Evolutionary conservation across 1,140 invertebrate species (phyloP).

Genomic region (Akabosia matsudoensis): DNA sequence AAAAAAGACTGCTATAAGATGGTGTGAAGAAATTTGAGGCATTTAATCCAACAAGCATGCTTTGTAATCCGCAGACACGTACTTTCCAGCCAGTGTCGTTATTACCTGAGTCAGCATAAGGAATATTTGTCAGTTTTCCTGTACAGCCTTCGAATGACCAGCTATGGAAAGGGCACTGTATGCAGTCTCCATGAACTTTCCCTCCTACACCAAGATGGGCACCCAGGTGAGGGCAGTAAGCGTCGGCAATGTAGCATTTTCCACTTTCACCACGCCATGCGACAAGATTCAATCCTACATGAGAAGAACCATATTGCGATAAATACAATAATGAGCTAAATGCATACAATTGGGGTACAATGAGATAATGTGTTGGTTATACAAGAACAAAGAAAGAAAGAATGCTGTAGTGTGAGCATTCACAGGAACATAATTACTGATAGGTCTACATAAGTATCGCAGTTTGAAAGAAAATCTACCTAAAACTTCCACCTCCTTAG

Average conservation of each 20-base stretch:
- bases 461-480: slow-evolving; percentile 36
- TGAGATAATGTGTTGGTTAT: no score
- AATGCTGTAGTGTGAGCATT: no score
- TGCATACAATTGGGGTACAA: no score
- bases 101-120: slow-evolving; percentile 60
- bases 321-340: slow-evolving; percentile 16
- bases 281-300: slow-evolving; percentile 55
- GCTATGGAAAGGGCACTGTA: slow-evolving; percentile 62
- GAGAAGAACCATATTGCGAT: not conserved
- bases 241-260: slow-evolving; percentile 55
- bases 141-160: slow-evolving; percentile 60
- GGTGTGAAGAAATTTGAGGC: not conserved
- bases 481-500: slow-evolving; percentile 35
- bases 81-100: slow-evolving; percentile 46
- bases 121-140: slow-evolving; percentile 57
- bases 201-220: slow-evolving; percentile 60
- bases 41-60: not conserved
- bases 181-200: slow-evolving; percentile 55
- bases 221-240: slow-evolving; percentile 63
- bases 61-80: not conserved
- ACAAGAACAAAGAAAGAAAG: slow-evolving; percentile 49
- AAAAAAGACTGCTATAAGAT: not conserved
- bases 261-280: slow-evolving; percentile 56
- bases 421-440: not conserved
- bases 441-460: not conserved